Evolutionary conservation across 1,140 invertebrate genomes (phyloP), one percentile per base, ranked within the genome.

Genomic region (Cherax destructor): DNA sequence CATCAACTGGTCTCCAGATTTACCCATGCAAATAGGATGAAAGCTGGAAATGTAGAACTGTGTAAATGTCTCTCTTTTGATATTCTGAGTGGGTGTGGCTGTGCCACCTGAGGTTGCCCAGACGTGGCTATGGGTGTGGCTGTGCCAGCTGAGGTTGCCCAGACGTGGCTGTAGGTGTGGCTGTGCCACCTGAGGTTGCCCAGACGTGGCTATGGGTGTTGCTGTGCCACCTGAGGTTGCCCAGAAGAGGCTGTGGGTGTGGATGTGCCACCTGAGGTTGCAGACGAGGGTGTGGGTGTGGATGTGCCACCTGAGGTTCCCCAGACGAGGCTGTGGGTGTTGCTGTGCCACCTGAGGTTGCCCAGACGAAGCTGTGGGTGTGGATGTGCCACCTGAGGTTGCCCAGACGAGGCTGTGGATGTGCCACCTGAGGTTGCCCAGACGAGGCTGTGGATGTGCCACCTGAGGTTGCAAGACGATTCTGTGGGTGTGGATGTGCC

Each of bases 1-100:
- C 81, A 91, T 91, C 81, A 91, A 83, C 88, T 47, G 59, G 81
- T 79, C 84, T 91, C 74, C 81, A 79, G 88, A 83, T 91, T 91
- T 91, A 83, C 80, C 88, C 88, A 91, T 91, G 88, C 88, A 91
- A 91, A 91, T 91, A 83, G 81, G 88, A 91, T 91, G 88, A 91
- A 91, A 91, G 88, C 81, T 85, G 52, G 83, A 78, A 91, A 91
- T 77, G 88, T 91, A 91, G 88, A 85, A 85, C 84, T 91, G 88
- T 91, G 88, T 91, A 91, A 91, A 91, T 91, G 88, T 91, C 50
- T 91, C 52, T 72, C 88, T 91, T 91, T 91, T 91, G 88, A 91
- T 91, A 78, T 56, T 61, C 18, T 24, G 47, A 49, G 13, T 30
- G 69, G 69, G 80, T 30, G 77, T 74, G 78, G 85, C 50, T 87